phyloP scores from a whole-genome alignment of 2,888 invertebrate species.

The Margaritifera margaritifera region DNA sequence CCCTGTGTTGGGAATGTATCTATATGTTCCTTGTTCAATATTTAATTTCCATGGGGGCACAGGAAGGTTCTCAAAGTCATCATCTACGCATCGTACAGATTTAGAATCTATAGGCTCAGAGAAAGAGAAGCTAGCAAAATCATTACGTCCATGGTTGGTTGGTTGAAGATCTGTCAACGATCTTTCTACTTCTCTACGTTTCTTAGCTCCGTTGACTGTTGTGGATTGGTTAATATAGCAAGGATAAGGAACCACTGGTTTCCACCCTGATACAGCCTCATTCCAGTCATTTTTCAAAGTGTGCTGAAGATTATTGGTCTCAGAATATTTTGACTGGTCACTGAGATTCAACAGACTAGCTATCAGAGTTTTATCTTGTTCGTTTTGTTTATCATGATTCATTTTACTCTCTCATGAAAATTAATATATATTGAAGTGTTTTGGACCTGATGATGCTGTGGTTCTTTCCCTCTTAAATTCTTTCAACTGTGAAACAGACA shows the following conservation, averaged over 20 bases:
- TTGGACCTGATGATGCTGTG: too few species aligned
- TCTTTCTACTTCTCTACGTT: slow-evolving; percentile 30
- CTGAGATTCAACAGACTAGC: slow-evolving; percentile 33
- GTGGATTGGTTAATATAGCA: slow-evolving; percentile 22
- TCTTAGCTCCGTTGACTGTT: slow-evolving; percentile 16
- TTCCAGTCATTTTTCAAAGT: slow-evolving; percentile 39
- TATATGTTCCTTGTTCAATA: slow-evolving; percentile 63
- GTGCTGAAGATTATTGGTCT: slow-evolving; percentile 25
- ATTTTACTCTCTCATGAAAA: neutral
- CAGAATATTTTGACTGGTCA: slow-evolving; percentile 31
- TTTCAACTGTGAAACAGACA: neutral
- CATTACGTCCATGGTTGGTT: neutral
- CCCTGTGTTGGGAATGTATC: slow-evolving; percentile 63
- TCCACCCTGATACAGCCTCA: slow-evolving; percentile 57
- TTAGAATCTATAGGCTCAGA: slow-evolving; percentile 22
- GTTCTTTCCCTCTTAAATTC: neutral
- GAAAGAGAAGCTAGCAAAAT: slow-evolving; percentile 12
- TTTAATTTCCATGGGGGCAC: slow-evolving; percentile 58
- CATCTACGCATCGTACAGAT: slow-evolving; percentile 48
- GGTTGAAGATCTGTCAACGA: slow-evolving; percentile 24
- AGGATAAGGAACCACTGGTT: slow-evolving; percentile 34
- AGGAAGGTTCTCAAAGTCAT: slow-evolving; percentile 42
- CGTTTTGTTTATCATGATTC: slow-evolving; percentile 19
- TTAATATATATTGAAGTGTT: neutral
- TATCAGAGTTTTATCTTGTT: slow-evolving; percentile 33